Conservation (phyloP, 92 coral and sea anemone species). For the Porites divaricata region DNA sequence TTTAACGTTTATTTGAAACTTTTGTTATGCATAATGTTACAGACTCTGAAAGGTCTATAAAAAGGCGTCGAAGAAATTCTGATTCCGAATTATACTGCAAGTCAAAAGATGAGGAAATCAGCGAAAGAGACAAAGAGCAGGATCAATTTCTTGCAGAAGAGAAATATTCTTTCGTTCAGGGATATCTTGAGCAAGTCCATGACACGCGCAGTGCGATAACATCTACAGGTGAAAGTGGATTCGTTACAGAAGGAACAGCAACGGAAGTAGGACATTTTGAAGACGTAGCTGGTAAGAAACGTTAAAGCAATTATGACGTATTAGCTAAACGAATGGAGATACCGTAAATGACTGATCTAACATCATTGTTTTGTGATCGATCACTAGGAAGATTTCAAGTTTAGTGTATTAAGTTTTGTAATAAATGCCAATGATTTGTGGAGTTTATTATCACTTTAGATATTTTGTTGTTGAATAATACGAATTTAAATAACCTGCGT, state of each 20-base stretch:
- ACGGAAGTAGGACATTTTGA: neutral
- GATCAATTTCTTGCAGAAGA: neutral
- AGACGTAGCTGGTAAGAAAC: neutral
- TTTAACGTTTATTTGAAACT: no score
- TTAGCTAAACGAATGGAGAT: no score
- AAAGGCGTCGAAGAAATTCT: neutral
- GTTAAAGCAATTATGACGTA: no score
- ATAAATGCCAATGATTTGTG: no score
- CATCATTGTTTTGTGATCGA: no score
- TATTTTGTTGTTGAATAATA: no score
- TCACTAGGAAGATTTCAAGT: no score
- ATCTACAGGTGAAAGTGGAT: neutral
- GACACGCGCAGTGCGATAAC: neutral
- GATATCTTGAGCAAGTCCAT: neutral
- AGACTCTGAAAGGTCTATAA: neutral
- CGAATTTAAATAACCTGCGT: no score
- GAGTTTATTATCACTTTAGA: no score
- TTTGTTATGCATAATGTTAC: no score
- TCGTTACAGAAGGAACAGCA: neutral
- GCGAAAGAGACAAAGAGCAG: neutral
- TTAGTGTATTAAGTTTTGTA: no score
- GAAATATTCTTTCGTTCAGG: neutral
- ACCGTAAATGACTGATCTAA: no score
- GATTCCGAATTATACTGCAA: neutral
- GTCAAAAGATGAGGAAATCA: neutral